Evolutionary conservation across 2,888 invertebrate species (phyloP), one percentile per base, ranked within the genome.

Genomic region (Panorpa germanica): DNA sequence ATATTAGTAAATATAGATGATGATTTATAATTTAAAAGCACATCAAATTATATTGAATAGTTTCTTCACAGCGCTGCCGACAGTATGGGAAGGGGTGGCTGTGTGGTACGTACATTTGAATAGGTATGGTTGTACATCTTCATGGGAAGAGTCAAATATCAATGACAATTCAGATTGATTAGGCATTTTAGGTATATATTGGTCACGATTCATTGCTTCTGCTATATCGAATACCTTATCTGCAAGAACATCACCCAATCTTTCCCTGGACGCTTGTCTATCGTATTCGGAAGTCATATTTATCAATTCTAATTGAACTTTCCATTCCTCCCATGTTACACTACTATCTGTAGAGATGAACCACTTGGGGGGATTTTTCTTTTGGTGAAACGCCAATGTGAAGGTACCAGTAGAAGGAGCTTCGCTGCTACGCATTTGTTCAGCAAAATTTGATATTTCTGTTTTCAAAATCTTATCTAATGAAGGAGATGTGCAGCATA

Each of bases 251-350:
- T 86, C 85, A 15, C 83, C 81, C 10, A 86, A 75, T 52, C 74
- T 76, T 52, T 95, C 93, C 37, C 88, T 68, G 44, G 78, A 82
- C 41, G 73, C 65, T 52, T 82, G 83, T 42, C 85, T 63, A 46
- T 91, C 90, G 47, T 78, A 77, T 48, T 91, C 90, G 50, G 70
- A 81, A 36, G 74, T 73, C 29, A 90, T 62, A 43, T 78, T 75
- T 15, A 88, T 74, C 21, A 95, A 65, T 50, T 93, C 85, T 40
- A 96, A 65, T 43, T 82, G 74, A 5, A 96, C 70, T 19, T 90
- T 93, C 96, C 96, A 98, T 32, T 95, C 85, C 53, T 98, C 96
- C 96, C 96, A 98, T 0, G 95, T 90, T 45, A 86, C 83, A 48
- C 80, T 81, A 7, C 7, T 8, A 19, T 9, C 7, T n/a, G n/a